Evolutionary conservation across 2,113 vertebrate genomes (phyloP), one percentile per base, ranked within the genome.

Genomic region (Malurus cyaneus): DNA sequence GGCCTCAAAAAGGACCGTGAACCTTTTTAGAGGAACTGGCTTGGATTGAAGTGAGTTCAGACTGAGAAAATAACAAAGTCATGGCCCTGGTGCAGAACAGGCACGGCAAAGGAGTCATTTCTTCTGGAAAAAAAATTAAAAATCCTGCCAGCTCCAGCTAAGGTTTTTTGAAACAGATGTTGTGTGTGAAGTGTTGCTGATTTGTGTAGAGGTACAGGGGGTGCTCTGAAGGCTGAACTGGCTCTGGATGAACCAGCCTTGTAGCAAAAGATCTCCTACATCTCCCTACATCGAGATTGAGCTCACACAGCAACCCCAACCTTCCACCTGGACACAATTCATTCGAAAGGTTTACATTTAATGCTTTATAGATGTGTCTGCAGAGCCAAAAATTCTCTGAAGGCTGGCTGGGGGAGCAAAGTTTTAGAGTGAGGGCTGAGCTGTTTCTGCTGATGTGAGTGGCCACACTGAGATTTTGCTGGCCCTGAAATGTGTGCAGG

Each of bases 251-350:
- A 85, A 14, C n/a, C 28, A 31, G 9, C 44, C 57, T 52, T 53
- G 49, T 44, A 67, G 49, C 61, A 71, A 69, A 70, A 89, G 39
- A 39, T 39, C 39, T 39, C 39, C 39, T 46, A 28, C 2, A 0
- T 44, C 73, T 60, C 25, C 19, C 60, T 54, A 0, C 8, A 3
- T 25, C 0, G 78, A 88, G 62, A 9, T 3, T 0, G 5, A 69
- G 46, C 32, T 88, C 6, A 1, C 39, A 25, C 26, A 47, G 60
- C 3, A 77, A 19, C 61, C 54, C n/a, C 29, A 72, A 0, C 23
- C 25, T 66, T 61, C 56, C 32, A 24, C 31, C 23, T 57, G 41
- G 52, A 12, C 49, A 71, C 26, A 54, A 18, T 80, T 83, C n/a
- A 39, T 78, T 71, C 19, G 14, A 11, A n/a, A 41, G 23, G 11